These are phyloP conservation scores for Cladopsammia gracilis DNA, from an alignment of 64 coral and sea anemone genomes.

Conservation along the genomic window DNA sequence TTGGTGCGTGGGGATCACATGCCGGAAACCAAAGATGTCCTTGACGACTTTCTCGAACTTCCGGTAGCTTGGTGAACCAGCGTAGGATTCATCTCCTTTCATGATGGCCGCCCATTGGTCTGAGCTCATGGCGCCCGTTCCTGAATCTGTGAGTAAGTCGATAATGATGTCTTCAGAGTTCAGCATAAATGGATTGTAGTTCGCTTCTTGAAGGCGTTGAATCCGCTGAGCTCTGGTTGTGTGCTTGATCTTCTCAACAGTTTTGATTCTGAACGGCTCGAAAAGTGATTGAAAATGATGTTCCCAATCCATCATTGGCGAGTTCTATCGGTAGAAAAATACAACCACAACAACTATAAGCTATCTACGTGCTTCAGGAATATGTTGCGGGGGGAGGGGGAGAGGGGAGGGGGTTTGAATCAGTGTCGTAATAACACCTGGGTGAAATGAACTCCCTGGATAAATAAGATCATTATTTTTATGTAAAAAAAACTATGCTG, in stretches of 20 bases:
- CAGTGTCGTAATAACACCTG: too few species aligned
- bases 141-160: slow-evolving; percentile 73
- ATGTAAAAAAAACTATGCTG: too few species aligned
- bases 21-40: slow-evolving; percentile 68
- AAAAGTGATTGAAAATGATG: slow-evolving; percentile 30
- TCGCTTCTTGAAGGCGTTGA: slow-evolving; percentile 50
- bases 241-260: slow-evolving; percentile 57
- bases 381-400: too few species aligned
- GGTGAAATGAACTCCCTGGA: too few species aligned
- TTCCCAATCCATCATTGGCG: slow-evolving; percentile 8
- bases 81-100: slow-evolving; percentile 75
- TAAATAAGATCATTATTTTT: too few species aligned
- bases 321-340: background rate
- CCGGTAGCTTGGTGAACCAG: slow-evolving; percentile 70
- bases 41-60: slow-evolving; percentile 72
- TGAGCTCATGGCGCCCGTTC: slow-evolving; percentile 73
- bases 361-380: too few species aligned
- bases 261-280: slow-evolving; percentile 77
- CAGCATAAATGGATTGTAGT: slow-evolving; percentile 66
- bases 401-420: too few species aligned
- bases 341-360: background rate
- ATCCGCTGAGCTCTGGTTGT: slow-evolving; percentile 49
- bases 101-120: slow-evolving; percentile 76
- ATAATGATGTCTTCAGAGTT: slow-evolving; percentile 72
- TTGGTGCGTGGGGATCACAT: slow-evolving; percentile 81